Evolutionary conservation across 2,797 vertebrate species (phyloP).

Genomic region (Falco novaeseelandiae): DNA sequence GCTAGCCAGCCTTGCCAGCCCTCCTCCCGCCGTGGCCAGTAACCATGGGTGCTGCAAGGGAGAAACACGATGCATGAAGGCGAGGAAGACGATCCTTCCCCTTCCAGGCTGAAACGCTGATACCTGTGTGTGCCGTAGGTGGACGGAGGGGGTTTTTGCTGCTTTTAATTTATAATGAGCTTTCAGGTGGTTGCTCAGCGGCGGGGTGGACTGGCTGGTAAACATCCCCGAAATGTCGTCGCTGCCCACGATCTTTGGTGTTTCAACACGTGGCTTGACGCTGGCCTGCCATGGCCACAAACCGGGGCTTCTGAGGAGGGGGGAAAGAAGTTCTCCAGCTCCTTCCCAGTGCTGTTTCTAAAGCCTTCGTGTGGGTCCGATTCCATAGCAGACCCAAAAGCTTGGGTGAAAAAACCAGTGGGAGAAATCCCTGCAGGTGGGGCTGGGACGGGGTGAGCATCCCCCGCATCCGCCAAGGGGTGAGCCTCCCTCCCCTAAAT

Average conservation of each 20-base stretch:
- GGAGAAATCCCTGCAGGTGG: not conserved
- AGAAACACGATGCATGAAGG: not conserved
- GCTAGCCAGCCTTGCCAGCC: not conserved
- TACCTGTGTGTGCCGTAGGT: not conserved
- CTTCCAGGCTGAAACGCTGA: not conserved
- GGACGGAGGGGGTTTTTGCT: not conserved
- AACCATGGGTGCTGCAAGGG: not conserved
- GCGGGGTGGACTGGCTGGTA: not conserved
- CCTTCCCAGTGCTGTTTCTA: not conserved
- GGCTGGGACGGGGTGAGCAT: not conserved
- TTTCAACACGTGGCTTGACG: not conserved
- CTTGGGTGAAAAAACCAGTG: not conserved
- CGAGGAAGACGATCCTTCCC: slow-evolving; percentile 8
- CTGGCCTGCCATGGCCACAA: not conserved
- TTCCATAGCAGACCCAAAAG: not conserved
- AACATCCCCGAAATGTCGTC: not conserved
- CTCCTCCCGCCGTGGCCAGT: not conserved
- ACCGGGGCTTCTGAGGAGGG: not conserved
- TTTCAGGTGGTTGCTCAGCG: not conserved
- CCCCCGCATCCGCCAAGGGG: not conserved
- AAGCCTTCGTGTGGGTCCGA: not conserved
- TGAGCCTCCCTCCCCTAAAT: not conserved
- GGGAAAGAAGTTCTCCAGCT: not conserved
- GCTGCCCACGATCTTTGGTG: not conserved
- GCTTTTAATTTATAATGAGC: slow-evolving; percentile 50